phyloP scores from a whole-genome alignment of 2,888 invertebrate genomes.

The Quadroppia sp. region DNA sequence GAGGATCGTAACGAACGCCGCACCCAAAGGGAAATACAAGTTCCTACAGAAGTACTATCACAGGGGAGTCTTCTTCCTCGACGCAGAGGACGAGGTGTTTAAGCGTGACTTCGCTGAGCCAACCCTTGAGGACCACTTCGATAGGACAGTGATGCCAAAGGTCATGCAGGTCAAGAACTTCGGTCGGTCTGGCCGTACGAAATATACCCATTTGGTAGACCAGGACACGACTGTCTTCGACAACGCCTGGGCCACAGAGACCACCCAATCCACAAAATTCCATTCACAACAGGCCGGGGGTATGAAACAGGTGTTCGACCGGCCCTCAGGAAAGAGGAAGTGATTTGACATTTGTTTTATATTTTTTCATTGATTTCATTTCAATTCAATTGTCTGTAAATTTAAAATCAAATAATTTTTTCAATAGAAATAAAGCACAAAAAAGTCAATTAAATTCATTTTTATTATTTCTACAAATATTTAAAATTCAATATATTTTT shows the following conservation, averaged over 20 bases:
- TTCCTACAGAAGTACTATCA: slow-evolving; percentile 99
- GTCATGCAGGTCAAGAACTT: slow-evolving; percentile 99
- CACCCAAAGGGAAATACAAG: slow-evolving; percentile 96
- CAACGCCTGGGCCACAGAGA: slow-evolving; percentile 93
- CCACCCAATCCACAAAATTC: slow-evolving; percentile 79
- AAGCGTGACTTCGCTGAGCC: slow-evolving; percentile 91
- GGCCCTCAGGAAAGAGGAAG: slow-evolving; percentile 58
- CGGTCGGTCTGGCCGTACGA: slow-evolving; percentile 95
- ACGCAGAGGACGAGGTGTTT: slow-evolving; percentile 82
- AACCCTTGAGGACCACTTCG: slow-evolving; percentile 97
- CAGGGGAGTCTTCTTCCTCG: slow-evolving; percentile 96
- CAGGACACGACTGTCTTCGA: slow-evolving; percentile 98
- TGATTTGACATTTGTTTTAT: neutral
- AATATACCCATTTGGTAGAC: slow-evolving; percentile 97
- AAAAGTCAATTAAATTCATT: too few species aligned
- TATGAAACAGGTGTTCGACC: slow-evolving; percentile 84
- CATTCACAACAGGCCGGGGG: slow-evolving; percentile 84
- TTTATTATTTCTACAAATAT: neutral
- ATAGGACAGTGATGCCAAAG: slow-evolving; percentile 96
- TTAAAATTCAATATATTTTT: neutral
- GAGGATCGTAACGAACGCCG: slow-evolving; percentile 86
- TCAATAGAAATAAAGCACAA: too few species aligned
- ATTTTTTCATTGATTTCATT: neutral
- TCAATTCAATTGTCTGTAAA: neutral
- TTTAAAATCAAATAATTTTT: too few species aligned